Evolutionary conservation across 2,888 invertebrate genomes (phyloP), one percentile per base, ranked within the genome.

Genomic region (Aphelenchoides bicaudatus): DNA sequence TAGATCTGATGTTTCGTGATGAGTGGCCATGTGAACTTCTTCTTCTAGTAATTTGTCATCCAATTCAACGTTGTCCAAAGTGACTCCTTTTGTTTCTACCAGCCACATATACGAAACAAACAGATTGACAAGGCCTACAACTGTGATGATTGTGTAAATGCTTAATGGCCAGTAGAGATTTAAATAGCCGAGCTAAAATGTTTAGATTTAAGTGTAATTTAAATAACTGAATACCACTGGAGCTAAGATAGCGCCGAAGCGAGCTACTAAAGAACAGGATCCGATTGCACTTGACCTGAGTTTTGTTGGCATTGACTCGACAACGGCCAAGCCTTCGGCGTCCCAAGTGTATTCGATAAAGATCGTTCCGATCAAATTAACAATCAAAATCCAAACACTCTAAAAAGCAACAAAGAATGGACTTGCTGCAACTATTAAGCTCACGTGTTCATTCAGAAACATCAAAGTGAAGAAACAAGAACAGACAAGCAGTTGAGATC

Each of bases 341-440:
- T 77, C 76, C 76, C 77, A 77, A 2, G 74, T 75, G 60, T 75
- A 74, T 57, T 77, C 77, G 56, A 78, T 72, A 66, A 77, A 76
- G 1, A 75, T 69, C 3, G 72, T 72, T 38, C 77, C 77, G 52
- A 78, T 60, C 10, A 78, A 49, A 52, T 72, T 73, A 28, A 74
- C 65, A 10, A 76, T 62, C 4, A 78, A 61, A 62, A 75, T 71
- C 30, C 61, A 65, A 27, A 66, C 48, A 5, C 75, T 72, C 74
- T 74, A 58, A 47, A 70, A 60, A 13, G 19, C 10, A 56, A 5
- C 23, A 19, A 16, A 23, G 68, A 23, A n/a, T 61, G n/a, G n/a
- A n/a, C n/a, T n/a, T n/a, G n/a, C n/a, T n/a, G n/a, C n/a, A n/a
- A n/a, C n/a, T n/a, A n/a, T n/a, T n/a, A n/a, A n/a, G n/a, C n/a